phyloP scores from a whole-genome alignment of 2,113 vertebrate species.

The Erpornis zantholeuca region DNA sequence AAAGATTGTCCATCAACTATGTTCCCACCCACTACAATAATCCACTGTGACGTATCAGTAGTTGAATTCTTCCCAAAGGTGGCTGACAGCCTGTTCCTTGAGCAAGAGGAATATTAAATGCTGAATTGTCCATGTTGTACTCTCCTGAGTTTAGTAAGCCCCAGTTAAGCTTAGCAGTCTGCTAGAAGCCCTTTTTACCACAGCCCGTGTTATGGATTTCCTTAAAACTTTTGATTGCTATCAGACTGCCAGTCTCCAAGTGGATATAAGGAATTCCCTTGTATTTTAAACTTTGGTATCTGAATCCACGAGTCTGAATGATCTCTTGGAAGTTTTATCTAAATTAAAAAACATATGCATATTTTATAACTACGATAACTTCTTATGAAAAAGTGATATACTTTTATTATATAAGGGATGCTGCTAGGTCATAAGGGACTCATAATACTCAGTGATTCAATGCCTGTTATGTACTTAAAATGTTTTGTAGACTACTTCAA shows the following conservation, averaged over 20 bases:
- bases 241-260: not conserved
- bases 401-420: slow-evolving; percentile 16
- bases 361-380: not conserved
- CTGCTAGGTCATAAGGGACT: not conserved
- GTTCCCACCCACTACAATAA: too few species aligned
- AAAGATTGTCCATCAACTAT: too few species aligned
- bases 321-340: not conserved
- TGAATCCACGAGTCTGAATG: not conserved
- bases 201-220: not conserved
- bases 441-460: slow-evolving; percentile 32
- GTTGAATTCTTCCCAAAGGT: not conserved
- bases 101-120: not conserved
- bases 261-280: not conserved
- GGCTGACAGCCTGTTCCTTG: not conserved
- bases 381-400: slow-evolving; percentile 38
- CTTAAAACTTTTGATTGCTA: not conserved
- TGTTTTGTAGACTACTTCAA: slow-evolving; percentile 41
- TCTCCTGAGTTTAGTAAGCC: not conserved
- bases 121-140: not conserved
- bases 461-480: not conserved
- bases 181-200: not conserved
- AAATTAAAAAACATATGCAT: slow-evolving; percentile 25
- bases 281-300: not conserved
- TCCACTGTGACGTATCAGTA: not conserved
- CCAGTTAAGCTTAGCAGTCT: not conserved